Evolutionary conservation across 2,888 invertebrate species (phyloP).

Genomic region (Chymomyza fuscimana): DNA sequence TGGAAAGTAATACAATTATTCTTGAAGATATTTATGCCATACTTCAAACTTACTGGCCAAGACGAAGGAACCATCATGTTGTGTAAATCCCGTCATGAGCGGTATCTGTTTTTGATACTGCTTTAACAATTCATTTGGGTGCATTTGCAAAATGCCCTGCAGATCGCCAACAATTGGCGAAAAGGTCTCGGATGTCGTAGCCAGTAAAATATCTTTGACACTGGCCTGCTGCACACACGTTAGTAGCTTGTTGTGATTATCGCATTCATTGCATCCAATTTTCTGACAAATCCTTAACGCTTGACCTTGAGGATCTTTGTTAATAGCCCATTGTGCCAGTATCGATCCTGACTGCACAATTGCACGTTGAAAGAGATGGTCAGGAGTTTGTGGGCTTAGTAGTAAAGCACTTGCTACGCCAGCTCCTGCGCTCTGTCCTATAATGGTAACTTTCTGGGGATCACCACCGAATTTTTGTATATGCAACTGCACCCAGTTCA

Average conservation of each 20-base stretch:
- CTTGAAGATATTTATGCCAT: background rate
- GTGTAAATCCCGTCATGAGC: constrained; percentile 80
- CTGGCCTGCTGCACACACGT: constrained; percentile 41
- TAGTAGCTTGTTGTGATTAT: constrained; percentile 23
- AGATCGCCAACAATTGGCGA: constrained; percentile 62
- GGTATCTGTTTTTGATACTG: constrained; percentile 67
- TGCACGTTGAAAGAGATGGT: constrained; percentile 79
- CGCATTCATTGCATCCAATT: constrained; percentile 45
- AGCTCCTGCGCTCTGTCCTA: constrained; percentile 82
- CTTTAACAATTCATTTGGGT: constrained; percentile 58
- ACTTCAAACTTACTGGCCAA: constrained; percentile 76
- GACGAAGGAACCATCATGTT: constrained; percentile 80
- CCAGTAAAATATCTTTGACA: constrained; percentile 40
- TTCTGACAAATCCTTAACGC: constrained; percentile 48
- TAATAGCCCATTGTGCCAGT: constrained; percentile 80
- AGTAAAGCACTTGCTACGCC: constrained; percentile 80
- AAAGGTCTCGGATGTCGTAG: constrained; percentile 55
- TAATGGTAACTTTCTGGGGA: constrained; percentile 80
- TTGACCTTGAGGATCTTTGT: constrained; percentile 75
- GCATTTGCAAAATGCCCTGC: constrained; percentile 60
- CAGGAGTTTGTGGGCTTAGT: constrained; percentile 77
- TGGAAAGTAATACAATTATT: constrained; percentile 15
- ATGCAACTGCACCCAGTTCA: constrained; percentile 81
- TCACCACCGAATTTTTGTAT: constrained; percentile 81
- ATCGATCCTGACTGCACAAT: constrained; percentile 82